Conservation (phyloP, 2,797 vertebrate species). For the Microcaecilia unicolor region DNA sequence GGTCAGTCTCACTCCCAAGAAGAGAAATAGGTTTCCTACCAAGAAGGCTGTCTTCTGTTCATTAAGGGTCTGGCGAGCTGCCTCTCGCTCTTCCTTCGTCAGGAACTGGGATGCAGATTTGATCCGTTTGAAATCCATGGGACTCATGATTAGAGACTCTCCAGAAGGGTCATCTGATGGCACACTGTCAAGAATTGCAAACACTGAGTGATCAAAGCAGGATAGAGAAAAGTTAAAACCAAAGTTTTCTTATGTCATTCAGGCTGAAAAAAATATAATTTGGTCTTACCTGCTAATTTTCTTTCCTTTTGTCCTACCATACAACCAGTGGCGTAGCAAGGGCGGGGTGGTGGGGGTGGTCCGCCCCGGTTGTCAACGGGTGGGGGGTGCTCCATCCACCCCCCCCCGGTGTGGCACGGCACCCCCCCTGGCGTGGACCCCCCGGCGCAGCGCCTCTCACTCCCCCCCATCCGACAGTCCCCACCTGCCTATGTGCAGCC, state of each 20-base stretch:
- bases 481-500: too few relatives aligned
- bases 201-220: neutral
- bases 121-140: conserved; percentile 57
- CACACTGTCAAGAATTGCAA: conserved; percentile 51
- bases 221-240: neutral
- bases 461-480: too few relatives aligned
- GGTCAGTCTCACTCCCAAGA: too few relatives aligned
- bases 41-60: conserved; percentile 47
- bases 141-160: conserved; percentile 54
- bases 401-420: too few relatives aligned
- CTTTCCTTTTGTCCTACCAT: too few relatives aligned
- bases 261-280: conserved; percentile 17
- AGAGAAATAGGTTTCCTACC: conserved; percentile 11
- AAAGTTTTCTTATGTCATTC: conserved; percentile 24
- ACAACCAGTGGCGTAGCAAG: too few relatives aligned
- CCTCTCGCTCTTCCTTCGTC: conserved; percentile 37
- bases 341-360: too few relatives aligned
- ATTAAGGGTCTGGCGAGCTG: conserved; percentile 30
- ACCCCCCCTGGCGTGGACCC: too few relatives aligned
- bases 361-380: too few relatives aligned
- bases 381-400: too few relatives aligned
- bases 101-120: conserved; percentile 36
- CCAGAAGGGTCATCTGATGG: conserved; percentile 53
- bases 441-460: too few relatives aligned
- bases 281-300: too few relatives aligned